phyloP scores from a whole-genome alignment of 2,797 vertebrate genomes.

The Darevskia nairensis region DNA sequence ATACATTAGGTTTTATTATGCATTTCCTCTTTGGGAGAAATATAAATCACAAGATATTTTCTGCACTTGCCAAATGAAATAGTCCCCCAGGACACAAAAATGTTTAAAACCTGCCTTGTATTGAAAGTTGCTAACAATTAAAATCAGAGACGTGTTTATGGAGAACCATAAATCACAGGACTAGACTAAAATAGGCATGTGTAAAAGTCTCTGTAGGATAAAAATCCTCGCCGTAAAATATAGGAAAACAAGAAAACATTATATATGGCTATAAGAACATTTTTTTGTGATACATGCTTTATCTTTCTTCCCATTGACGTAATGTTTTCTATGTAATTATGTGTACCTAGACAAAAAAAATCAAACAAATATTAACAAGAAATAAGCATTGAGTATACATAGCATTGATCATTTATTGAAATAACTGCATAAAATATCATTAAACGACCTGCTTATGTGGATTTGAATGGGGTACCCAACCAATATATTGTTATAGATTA shows the following conservation, averaged over 20 bases:
- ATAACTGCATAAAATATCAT: background rate
- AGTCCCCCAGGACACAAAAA: conserved; percentile 74
- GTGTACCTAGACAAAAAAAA: conserved; percentile 12
- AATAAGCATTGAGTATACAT: background rate
- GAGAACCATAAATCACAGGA: conserved; percentile 74
- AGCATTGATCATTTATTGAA: background rate
- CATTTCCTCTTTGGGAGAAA: conserved; percentile 70
- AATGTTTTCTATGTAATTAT: conserved; percentile 53
- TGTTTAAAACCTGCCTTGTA: conserved; percentile 76
- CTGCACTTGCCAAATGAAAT: conserved; percentile 77
- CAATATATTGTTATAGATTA: too few relatives aligned
- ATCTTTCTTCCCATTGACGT: conserved; percentile 24
- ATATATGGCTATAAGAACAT: conserved; percentile 63
- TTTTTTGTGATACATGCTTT: background rate
- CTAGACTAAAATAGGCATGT: conserved; percentile 64
- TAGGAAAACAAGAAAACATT: conserved; percentile 46
- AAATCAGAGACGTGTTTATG: conserved; percentile 76
- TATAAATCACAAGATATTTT: conserved; percentile 78
- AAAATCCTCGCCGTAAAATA: conserved; percentile 61
- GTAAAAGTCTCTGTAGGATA: conserved; percentile 67
- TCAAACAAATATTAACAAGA: background rate
- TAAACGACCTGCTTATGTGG: background rate
- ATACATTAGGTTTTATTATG: conserved; percentile 82
- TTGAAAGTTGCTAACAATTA: conserved; percentile 78
- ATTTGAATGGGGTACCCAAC: too few relatives aligned